phyloP scores from a whole-genome alignment of 2,888 invertebrate species.

The Brachyptera putata region DNA sequence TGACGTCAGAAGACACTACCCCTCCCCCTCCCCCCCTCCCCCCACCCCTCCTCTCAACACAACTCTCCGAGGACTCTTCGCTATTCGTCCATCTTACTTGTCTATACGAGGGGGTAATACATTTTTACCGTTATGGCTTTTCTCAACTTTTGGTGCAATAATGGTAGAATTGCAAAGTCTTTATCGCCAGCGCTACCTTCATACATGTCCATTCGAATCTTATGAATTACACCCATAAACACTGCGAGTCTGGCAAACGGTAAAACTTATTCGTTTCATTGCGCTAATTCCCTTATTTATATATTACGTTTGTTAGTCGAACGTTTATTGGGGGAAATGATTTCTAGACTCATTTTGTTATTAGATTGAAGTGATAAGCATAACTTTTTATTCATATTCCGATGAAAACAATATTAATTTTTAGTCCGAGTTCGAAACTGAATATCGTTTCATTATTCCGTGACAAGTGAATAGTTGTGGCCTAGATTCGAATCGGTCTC shows the following conservation, averaged over 20 bases:
- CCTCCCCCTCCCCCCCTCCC: constrained; percentile 14
- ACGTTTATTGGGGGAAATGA: too few relatives aligned
- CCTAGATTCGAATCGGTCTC: too few relatives aligned
- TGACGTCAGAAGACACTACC: constrained; percentile 11
- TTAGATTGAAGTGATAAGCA: too few relatives aligned
- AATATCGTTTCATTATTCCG: too few relatives aligned
- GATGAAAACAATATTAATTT: too few relatives aligned
- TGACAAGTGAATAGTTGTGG: too few relatives aligned
- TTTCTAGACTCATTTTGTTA: too few relatives aligned
- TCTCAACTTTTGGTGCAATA: constrained; percentile 24
- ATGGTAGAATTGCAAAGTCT: constrained; percentile 20
- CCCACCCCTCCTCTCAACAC: constrained; percentile 8
- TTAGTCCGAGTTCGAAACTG: too few relatives aligned
- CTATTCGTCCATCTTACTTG: constrained; percentile 25
- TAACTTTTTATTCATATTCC: too few relatives aligned
- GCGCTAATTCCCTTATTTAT: constrained; percentile 11
- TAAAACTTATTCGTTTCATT: constrained; percentile 1
- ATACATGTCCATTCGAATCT: constrained; percentile 18
- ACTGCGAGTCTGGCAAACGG: not conserved
- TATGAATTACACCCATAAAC: constrained; percentile 19
- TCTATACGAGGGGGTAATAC: constrained; percentile 21
- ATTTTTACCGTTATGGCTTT: constrained; percentile 26
- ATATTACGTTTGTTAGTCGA: not conserved
- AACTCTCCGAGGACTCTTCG: constrained; percentile 21
- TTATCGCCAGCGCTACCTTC: constrained; percentile 12